These are phyloP conservation scores for Poeciliopsis prolifica DNA, from an alignment of 2,113 vertebrate genomes.

Conservation along the genomic window DNA sequence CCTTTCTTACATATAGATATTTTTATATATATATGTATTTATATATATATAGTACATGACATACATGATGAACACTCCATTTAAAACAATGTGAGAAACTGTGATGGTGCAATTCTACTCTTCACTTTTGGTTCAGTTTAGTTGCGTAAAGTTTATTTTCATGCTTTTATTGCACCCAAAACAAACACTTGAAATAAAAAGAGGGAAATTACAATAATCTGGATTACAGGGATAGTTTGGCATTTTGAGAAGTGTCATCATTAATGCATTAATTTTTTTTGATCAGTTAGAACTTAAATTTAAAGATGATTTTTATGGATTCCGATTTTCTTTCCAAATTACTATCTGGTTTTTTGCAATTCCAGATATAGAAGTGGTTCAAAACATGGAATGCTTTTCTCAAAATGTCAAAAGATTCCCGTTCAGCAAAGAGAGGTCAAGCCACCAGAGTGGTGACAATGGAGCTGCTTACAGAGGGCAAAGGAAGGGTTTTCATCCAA, in stretches of 20 bases:
- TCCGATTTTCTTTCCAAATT: not conserved
- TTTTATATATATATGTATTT: conserved; percentile 5
- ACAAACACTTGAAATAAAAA: conserved; percentile 42
- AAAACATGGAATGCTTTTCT: conserved; percentile 11
- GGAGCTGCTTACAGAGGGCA: conserved; percentile 28
- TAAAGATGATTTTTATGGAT: not conserved
- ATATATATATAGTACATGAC: conserved; percentile 47
- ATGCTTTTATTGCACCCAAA: conserved; percentile 63
- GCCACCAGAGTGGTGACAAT: conserved; percentile 30
- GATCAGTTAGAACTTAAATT: not conserved
- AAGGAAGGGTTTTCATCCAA: conserved; percentile 59
- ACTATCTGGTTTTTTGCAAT: not conserved
- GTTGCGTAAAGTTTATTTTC: conserved; percentile 49
- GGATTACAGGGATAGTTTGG: conserved; percentile 28
- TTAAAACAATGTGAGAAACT: conserved; percentile 42
- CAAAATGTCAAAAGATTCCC: conserved; percentile 24
- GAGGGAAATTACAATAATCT: conserved; percentile 23
- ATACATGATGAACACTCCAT: conserved; percentile 58
- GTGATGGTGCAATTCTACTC: conserved; percentile 56
- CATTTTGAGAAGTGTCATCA: conserved; percentile 19
- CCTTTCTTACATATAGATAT: conserved; percentile 15
- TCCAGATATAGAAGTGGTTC: not conserved
- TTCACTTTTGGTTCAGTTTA: conserved; percentile 66
- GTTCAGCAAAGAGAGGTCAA: conserved; percentile 18
- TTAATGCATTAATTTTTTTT: not conserved